Evolutionary conservation across 2,888 invertebrate species (phyloP), one percentile per base, ranked within the genome.

Genomic region (Cephalotes varians): DNA sequence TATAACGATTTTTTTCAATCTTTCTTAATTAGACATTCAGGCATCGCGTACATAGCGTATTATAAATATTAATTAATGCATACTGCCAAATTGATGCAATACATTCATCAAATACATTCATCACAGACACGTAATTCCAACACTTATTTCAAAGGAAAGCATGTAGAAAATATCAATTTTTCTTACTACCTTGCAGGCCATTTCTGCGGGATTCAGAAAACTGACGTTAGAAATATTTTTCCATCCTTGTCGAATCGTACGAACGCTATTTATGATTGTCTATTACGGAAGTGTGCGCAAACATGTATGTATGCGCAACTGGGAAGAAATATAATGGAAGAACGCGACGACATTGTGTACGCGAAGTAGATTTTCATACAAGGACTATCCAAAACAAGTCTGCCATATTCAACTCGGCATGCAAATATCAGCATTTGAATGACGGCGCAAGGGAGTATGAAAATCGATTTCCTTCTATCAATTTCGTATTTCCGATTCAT

Each of bases 321-420:
- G 31, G 15, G 40, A 18, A 74, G 54, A 67, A 67, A 77, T 44
- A 56, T 67, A 77, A 77, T 49, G 18, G 44, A 34, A 56, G 56
- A 56, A 69, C 37, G 71, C 56, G 31, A 77, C 31, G 44, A 77
- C 44, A 67, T 69, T 77, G 69, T 56, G 54, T 31, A 34, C 21
- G 69, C 21, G 54, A 83, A 67, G 84, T 81, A 69, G 73, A 88
- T 88, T 80, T 86, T 54, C 76, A 34, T 47, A 69, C 62, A 58
- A 71, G 62, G 51, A 62, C 80, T 76, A 83, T 74, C 47, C 65
- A 51, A 65, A 76, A 65, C 81, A 65, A 62, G 54, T 73, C 54
- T 34, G 67, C 79, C 47, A 34, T 34, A 69, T 81, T 81, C 81
- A 69, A 60, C 62, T 81, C 84, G 44, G 69, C 62, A 34, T 34